Base-by-base conservation (phyloP, 2,888 invertebrate genomes). In the Cephus spinipes region DNA sequence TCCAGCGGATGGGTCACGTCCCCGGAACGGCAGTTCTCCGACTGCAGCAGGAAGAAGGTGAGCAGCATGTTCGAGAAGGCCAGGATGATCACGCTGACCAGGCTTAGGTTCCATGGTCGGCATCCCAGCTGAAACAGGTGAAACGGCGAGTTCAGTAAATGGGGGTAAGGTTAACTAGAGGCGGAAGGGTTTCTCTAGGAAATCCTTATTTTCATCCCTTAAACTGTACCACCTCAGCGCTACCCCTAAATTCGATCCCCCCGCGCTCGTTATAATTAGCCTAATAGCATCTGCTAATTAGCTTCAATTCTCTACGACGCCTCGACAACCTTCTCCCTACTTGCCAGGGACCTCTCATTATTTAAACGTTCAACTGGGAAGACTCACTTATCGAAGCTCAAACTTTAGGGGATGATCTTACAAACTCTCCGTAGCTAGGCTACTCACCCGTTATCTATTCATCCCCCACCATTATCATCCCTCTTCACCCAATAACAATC, bases 91-190 rank as follows among this genome's bases (percentile, higher is more conserved):
- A 95, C 94, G 84, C 94, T 93, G 79, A 94, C 91, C 81, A 95
- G 92, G 86, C 95, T 94, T 85, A 95, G 91, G 90, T 94, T 95
- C 95, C 95, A 95, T 89, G 94, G 93, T 85, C 95, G 94, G 86
- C 95, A 93, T 92, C 92, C 92, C 87, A 91, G 85, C 92, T 92
- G 87, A 4, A 87, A 89, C n/a, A 73, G 1, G 55, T 23, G 23
- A 23, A 23, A 55, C 2, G 2, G 0, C 15, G 3, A 9, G 23
- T 0, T 23, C 15, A 55, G 55, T 23, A 23, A 15, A 55, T 55
- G 9, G 9, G 9, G 3, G 34, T 0, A 34, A 34, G 35, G 23
- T 23, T 55, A 55, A 55, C 55, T 9, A 55, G 9, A 2, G 1
- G 0, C 23, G 23, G 55, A 55, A 55, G 23, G 23, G 23, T 55